Base-by-base conservation (phyloP, 1,140 invertebrate species). In the Drusus annulatus region DNA sequence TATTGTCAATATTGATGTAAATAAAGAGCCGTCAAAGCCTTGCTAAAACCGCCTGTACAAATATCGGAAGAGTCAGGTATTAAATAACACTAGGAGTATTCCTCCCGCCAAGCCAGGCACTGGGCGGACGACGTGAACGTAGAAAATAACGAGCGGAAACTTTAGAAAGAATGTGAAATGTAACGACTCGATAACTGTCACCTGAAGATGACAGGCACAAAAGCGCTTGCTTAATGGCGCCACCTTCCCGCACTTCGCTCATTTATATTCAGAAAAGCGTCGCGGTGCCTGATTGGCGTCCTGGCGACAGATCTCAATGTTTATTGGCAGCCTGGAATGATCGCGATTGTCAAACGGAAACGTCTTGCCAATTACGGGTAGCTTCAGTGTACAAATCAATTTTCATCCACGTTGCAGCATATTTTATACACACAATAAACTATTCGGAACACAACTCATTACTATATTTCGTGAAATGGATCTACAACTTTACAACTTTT, bases 191-290 rank as follows among this genome's bases (percentile, higher is more conserved):
- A 76, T 60, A 76, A 36, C 73, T 76, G 73, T 76, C 73, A 60
- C 56, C 73, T 76, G 73, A 76, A 62, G 54, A 60, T 76, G 73
- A 76, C 73, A 76, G 52, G 25, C 56, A 36, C 21, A 76, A 76
- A 76, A 76, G 60, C 25, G 54, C 73, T 45, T 45, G 45, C 4
- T 58, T 52, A 76, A 60, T 60, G 73, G 73, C 25, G 73, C 31
- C 31, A 36, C 5, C 25, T 52, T 71, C 68, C 68, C 68, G 45
- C 69, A 51, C 56, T 51, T 28, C 10, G 23, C 73, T 76, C 73
- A 76, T 76, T 76, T 76, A 56, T 31, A 76, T 76, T 76, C 73
- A 58, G 73, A 60, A 58, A 15, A 56, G 73, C 52, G 28, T 8
- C 52, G 73, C 21, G 17, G 69, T 19, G 52, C 19, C 69, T 25